Conservation (phyloP, 1,140 invertebrate species). For the Oryzaephilus surinamensis region DNA sequence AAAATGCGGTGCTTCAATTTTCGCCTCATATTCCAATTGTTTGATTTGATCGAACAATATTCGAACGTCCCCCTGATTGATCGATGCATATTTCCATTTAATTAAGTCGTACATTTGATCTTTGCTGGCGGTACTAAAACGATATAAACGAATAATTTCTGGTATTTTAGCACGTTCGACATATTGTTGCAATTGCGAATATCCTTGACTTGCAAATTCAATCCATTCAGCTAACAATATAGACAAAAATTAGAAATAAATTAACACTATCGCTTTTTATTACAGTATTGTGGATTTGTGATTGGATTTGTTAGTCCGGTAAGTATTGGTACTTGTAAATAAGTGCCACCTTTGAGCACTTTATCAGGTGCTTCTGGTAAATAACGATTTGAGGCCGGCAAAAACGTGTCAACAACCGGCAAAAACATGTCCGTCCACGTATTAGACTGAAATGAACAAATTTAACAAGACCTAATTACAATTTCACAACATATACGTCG, state of each 20-base stretch:
- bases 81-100: conserved; percentile 41
- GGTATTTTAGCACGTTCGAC: conserved; percentile 41
- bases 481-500: conserved; percentile 38
- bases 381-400: conserved; percentile 44
- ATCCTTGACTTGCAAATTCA: conserved; percentile 40
- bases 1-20: conserved; percentile 37
- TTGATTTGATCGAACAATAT: conserved; percentile 34
- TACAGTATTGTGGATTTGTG: conserved; percentile 19
- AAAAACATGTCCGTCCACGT: conserved; percentile 44
- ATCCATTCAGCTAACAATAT: conserved; percentile 37
- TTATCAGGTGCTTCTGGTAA: conserved; percentile 40
- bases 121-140: conserved; percentile 25
- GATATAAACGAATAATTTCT: conserved; percentile 35
- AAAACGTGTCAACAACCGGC: conserved; percentile 46
- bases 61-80: conserved; percentile 25
- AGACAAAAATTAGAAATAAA: conserved; percentile 4
- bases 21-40: conserved; percentile 35
- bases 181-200: conserved; percentile 37
- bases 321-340: conserved; percentile 42
- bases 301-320: conserved; percentile 44
- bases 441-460: conserved; percentile 18
- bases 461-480: no score
- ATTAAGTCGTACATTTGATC: conserved; percentile 37
- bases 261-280: neutral
- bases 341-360: conserved; percentile 37